A percentile compares a stretch with the other conserved stretches of the same genome.
Evolutionary conservation across 2,797 vertebrate genomes (phyloP).

Genomic region (Bufotes viridis): DNA sequence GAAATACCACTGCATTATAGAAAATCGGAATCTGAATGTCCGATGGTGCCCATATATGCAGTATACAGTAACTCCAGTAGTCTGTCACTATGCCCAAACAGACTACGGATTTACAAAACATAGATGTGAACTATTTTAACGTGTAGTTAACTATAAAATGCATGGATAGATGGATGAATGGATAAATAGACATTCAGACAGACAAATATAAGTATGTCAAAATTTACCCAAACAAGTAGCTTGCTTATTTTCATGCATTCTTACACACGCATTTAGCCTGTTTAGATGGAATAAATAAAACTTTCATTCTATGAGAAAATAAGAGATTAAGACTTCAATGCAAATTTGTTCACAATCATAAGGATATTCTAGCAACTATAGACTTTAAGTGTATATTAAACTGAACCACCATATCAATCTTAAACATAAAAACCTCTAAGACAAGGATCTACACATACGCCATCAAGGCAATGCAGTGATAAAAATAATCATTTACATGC

Average conservation of each 20-base stretch:
- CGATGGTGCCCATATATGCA: too few species aligned
- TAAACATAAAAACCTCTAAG: background rate
- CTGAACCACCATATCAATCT: background rate
- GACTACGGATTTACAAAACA: too few species aligned
- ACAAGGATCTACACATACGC: conserved; percentile 6
- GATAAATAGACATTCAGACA: too few species aligned
- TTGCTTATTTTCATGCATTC: background rate
- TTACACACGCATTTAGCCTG: background rate
- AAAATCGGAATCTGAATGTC: too few species aligned
- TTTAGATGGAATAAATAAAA: background rate
- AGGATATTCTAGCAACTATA: background rate
- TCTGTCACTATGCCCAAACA: too few species aligned
- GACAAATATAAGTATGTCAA: too few species aligned
- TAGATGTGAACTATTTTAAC: too few species aligned
- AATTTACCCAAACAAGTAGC: background rate
- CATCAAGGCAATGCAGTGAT: conserved; percentile 33
- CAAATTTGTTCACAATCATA: background rate
- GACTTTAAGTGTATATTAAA: conserved; percentile 30
- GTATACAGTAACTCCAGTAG: too few species aligned
- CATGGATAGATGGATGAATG: too few species aligned
- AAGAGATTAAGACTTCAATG: background rate
- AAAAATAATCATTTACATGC: conserved; percentile 38
- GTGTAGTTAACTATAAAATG: too few species aligned
- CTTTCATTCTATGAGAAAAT: background rate
- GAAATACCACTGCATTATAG: too few species aligned